These are phyloP conservation scores for Anaspis maculata DNA, from an alignment of 2,888 invertebrate genomes.

Conservation along the genomic window DNA sequence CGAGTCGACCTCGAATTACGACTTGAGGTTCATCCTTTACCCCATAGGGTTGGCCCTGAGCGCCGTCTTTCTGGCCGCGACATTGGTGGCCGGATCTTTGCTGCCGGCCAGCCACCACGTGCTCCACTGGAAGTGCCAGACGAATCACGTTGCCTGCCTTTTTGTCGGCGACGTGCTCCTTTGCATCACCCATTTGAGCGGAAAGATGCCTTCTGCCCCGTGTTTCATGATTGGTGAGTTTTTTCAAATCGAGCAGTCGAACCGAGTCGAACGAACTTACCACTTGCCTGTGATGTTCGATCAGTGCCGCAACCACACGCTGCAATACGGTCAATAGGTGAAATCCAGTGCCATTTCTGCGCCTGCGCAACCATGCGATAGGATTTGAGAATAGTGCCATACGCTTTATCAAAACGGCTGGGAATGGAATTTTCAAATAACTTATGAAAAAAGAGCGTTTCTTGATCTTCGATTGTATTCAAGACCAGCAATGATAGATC, in stretches of 20 bases:
- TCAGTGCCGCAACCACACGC: too few relatives aligned
- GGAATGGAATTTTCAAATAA: too few relatives aligned
- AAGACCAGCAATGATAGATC: too few relatives aligned
- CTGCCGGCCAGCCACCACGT: conserved; percentile 79
- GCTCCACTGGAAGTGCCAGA: conserved; percentile 83
- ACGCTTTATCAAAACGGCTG: too few relatives aligned
- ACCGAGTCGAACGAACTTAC: too few relatives aligned
- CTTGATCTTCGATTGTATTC: not conserved
- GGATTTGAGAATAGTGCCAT: too few relatives aligned
- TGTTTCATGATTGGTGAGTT: conserved; percentile 65
- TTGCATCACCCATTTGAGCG: conserved; percentile 67
- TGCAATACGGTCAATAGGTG: too few relatives aligned
- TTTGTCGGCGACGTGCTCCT: conserved; percentile 73
- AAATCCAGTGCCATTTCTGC: too few relatives aligned
- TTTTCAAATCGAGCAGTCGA: too few relatives aligned
- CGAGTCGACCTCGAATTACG: conserved; percentile 24
- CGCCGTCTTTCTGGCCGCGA: conserved; percentile 72
- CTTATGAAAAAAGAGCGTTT: too few relatives aligned
- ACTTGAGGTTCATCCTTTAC: conserved; percentile 62
- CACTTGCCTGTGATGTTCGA: too few relatives aligned
- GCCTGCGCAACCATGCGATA: too few relatives aligned
- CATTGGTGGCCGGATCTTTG: conserved; percentile 69
- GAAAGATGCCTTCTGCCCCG: conserved; percentile 48
- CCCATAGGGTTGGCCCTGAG: conserved; percentile 72
- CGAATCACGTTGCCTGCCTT: conserved; percentile 76